Conservation (phyloP, 2,113 vertebrate species). For the Vulpes ferrilata region DNA sequence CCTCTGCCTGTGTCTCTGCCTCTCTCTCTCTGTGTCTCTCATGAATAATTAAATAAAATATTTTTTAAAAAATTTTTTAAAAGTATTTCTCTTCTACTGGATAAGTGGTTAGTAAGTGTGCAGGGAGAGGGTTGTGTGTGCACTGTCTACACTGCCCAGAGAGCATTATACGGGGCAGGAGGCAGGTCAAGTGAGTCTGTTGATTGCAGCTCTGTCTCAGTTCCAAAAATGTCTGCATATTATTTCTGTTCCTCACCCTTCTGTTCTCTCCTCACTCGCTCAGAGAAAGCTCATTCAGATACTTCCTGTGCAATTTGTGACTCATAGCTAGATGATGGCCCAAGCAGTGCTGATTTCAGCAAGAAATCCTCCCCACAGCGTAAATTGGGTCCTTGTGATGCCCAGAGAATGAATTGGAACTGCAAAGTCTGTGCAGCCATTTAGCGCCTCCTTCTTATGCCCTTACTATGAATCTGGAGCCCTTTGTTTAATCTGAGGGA, state of each 20-base stretch:
- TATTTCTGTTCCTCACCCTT: not conserved
- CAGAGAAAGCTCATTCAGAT: conserved; percentile 54
- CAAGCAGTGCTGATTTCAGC: conserved; percentile 52
- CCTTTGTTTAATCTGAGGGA: not conserved
- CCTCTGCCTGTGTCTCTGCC: no score
- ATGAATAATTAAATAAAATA: no score
- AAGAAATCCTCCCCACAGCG: not conserved
- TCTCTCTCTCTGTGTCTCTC: no score
- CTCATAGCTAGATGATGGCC: conserved; percentile 39
- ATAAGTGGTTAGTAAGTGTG: no score
- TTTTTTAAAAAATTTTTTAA: no score
- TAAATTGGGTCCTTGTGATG: not conserved
- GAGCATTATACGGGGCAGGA: not conserved
- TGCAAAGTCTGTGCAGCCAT: not conserved
- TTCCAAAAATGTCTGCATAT: not conserved
- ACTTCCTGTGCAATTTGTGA: conserved; percentile 64
- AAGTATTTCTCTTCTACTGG: not conserved
- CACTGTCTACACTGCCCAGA: not conserved
- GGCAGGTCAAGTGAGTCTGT: not conserved
- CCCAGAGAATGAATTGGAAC: not conserved
- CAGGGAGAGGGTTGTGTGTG: not conserved
- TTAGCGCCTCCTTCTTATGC: not conserved
- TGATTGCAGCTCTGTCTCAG: not conserved
- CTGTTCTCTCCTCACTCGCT: not conserved
- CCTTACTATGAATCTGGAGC: not conserved